phyloP scores from a whole-genome alignment of 2,888 invertebrate genomes.

The Troides oblongomaculatus region DNA sequence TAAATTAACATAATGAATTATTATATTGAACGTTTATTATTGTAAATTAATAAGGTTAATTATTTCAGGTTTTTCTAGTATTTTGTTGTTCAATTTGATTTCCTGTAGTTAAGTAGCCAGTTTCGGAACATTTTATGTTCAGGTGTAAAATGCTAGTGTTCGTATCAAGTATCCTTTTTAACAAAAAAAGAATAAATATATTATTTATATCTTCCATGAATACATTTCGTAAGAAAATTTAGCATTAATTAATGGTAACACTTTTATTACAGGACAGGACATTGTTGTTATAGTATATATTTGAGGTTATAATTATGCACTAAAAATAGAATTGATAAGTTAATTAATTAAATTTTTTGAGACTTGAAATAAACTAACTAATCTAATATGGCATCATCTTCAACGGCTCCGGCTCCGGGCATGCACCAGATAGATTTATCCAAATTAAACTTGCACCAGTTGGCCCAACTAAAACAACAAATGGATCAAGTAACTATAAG shows the following conservation, averaged over 20 bases:
- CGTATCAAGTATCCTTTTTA: no score
- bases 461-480: conserved; percentile 91
- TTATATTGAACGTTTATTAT: no score
- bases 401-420: conserved; percentile 81
- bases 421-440: conserved; percentile 90
- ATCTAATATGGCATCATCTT: conserved; percentile 79
- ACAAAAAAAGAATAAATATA: background rate
- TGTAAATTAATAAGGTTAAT: no score
- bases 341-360: conserved; percentile 31
- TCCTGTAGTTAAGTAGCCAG: no score
- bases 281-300: conserved; percentile 29
- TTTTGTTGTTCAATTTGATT: no score
- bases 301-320: conserved; percentile 37
- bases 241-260: background rate
- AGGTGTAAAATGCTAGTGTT: no score
- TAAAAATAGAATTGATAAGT: conserved; percentile 21
- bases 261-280: background rate
- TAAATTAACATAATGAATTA: no score
- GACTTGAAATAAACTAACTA: conserved; percentile 14
- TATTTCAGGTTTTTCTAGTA: no score
- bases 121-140: no score
- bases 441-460: conserved; percentile 88
- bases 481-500: conserved; percentile 85
- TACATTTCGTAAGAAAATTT: background rate
- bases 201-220: background rate